Evolutionary conservation across 2,797 vertebrate genomes (phyloP).

Genomic region (Pagetopsis macropterus): DNA sequence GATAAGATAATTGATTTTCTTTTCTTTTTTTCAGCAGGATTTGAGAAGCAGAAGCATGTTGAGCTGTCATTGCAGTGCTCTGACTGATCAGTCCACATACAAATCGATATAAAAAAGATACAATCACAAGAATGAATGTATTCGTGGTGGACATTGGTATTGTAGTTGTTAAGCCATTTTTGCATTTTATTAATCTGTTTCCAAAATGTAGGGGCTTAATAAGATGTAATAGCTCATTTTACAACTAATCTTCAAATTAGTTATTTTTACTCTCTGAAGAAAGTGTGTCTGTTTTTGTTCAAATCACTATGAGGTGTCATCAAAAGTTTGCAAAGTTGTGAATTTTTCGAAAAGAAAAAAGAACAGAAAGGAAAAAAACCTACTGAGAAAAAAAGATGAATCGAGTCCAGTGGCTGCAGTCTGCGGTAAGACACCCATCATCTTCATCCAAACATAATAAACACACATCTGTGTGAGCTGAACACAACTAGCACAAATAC

Average conservation of each 20-base stretch:
- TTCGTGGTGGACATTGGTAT: neutral
- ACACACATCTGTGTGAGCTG: conserved; percentile 22
- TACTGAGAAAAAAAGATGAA: conserved; percentile 3
- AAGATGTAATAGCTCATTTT: neutral
- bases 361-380: neutral
- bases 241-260: neutral
- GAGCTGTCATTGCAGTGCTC: conserved; percentile 3
- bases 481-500: conserved; percentile 34
- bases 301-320: conserved; percentile 9
- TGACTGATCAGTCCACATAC: conserved; percentile 24
- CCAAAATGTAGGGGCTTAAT: neutral
- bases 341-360: neutral
- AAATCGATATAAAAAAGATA: neutral
- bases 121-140: neutral
- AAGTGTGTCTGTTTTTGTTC: conserved; percentile 32
- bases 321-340: conserved; percentile 11
- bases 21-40: neutral
- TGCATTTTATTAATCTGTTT: conserved; percentile 13
- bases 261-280: conserved; percentile 7
- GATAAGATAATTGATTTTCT: neutral
- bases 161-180: neutral
- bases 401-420: conserved; percentile 7
- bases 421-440: conserved; percentile 10
- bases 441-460: conserved; percentile 31
- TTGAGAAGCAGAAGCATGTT: conserved; percentile 13